Evolutionary conservation across 1,140 invertebrate species (phyloP).

Genomic region (Ctenoplectra terminalis): DNA sequence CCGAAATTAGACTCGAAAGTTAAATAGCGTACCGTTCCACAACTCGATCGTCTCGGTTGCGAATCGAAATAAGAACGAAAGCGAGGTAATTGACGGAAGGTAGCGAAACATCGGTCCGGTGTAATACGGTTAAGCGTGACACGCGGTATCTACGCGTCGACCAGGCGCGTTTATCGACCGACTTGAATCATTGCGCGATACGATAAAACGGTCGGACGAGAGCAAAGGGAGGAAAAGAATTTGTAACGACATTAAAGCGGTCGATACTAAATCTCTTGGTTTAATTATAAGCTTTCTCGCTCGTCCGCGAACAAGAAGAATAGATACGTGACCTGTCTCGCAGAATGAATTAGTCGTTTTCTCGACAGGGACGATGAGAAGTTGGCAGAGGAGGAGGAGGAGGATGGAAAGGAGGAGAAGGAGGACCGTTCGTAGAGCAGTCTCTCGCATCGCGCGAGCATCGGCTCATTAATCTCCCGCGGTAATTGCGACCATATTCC

Average conservation of each 20-base stretch:
- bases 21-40: too few relatives aligned
- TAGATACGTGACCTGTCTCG: slow-evolving; percentile 68
- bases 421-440: slow-evolving; percentile 66
- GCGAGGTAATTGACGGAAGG: neutral
- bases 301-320: slow-evolving; percentile 65
- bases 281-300: slow-evolving; percentile 67
- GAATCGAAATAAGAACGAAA: neutral
- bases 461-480: slow-evolving; percentile 79
- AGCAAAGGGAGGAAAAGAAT: slow-evolving; percentile 49
- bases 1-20: too few relatives aligned
- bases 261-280: slow-evolving; percentile 65
- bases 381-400: slow-evolving; percentile 42
- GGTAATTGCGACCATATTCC: slow-evolving; percentile 79
- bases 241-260: slow-evolving; percentile 64
- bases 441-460: slow-evolving; percentile 72
- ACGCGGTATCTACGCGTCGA: neutral
- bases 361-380: slow-evolving; percentile 64
- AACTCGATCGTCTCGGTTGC: neutral
- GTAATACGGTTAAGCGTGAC: slow-evolving; percentile 6
- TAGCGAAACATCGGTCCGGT: neutral
- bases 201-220: slow-evolving; percentile 23
- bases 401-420: slow-evolving; percentile 42
- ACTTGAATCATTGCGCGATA: neutral
- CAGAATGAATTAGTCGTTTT: slow-evolving; percentile 69
- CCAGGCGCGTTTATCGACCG: neutral